Evolutionary conservation across 1,140 invertebrate species (phyloP).

Genomic region (Acromyrmex echinatior): DNA sequence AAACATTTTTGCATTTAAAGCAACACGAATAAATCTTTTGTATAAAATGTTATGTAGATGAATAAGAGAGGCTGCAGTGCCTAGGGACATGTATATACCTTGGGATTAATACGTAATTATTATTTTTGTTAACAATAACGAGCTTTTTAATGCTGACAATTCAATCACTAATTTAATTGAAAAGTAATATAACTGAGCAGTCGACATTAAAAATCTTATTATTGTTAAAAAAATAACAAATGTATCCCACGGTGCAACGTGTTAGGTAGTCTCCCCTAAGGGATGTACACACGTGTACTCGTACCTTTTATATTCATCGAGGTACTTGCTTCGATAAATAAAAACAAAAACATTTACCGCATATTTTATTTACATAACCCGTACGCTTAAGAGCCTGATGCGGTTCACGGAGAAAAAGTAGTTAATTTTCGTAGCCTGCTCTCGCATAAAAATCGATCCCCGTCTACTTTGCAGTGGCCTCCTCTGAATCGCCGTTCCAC

Average conservation of each 20-base stretch:
- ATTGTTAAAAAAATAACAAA: too few relatives aligned
- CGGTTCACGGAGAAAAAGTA: constrained; percentile 4
- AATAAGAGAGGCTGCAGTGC: too few relatives aligned
- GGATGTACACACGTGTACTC: neutral
- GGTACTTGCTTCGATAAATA: neutral
- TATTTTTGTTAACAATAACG: too few relatives aligned
- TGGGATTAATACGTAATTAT: too few relatives aligned
- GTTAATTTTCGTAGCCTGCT: constrained; percentile 26
- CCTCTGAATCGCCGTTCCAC: neutral
- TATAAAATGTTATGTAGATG: neutral
- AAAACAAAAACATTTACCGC: neutral
- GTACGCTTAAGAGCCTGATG: neutral
- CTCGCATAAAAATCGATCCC: constrained; percentile 4
- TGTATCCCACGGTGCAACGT: too few relatives aligned
- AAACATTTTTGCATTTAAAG: too few relatives aligned
- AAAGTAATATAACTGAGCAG: too few relatives aligned
- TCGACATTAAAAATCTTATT: too few relatives aligned
- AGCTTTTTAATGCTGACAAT: too few relatives aligned
- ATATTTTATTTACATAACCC: neutral
- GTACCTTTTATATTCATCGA: neutral
- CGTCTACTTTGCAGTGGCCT: neutral
- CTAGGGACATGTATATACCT: too few relatives aligned
- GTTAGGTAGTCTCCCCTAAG: too few relatives aligned
- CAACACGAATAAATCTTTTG: neutral
- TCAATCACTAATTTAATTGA: too few relatives aligned